A percentile compares a stretch with the other conserved stretches of the same genome.
Evolutionary conservation across 2,888 invertebrate species (phyloP).

Genomic region (Dermolepida albohirtum): DNA sequence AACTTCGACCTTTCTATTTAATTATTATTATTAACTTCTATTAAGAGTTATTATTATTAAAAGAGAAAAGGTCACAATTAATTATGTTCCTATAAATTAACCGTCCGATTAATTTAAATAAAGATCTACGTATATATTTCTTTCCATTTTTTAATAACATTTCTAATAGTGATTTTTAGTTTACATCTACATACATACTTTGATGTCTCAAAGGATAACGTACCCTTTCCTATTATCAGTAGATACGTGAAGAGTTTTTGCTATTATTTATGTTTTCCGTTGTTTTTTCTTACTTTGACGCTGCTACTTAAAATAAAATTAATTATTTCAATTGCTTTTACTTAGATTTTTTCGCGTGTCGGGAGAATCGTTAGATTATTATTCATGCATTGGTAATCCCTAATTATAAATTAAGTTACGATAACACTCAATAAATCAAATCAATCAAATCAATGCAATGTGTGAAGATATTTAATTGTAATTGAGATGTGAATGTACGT

Average conservation of each 20-base stretch:
- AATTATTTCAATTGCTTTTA: slow-evolving; percentile 11
- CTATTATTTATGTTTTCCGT: slow-evolving; percentile 15
- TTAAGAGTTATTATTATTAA: too few species aligned
- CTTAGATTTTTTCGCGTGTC: slow-evolving; percentile 18
- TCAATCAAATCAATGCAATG: too few species aligned
- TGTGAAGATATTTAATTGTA: too few species aligned
- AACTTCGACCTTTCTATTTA: too few species aligned
- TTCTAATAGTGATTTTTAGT: slow-evolving; percentile 34
- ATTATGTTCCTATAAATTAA: too few species aligned
- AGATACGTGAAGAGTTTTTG: slow-evolving; percentile 3
- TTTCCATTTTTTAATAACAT: slow-evolving; percentile 39
- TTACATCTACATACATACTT: slow-evolving; percentile 33
- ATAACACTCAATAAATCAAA: too few species aligned
- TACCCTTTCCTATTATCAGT: slow-evolving; percentile 23
- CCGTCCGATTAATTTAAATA: too few species aligned
- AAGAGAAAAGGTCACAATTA: too few species aligned
- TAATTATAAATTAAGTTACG: too few species aligned
- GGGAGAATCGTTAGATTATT: slow-evolving; percentile 26
- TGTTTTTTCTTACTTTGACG: slow-evolving; percentile 12
- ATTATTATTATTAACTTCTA: too few species aligned
- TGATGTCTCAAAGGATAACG: slow-evolving; percentile 27
- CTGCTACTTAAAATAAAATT: slow-evolving; percentile 20
- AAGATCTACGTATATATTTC: slow-evolving; percentile 2
- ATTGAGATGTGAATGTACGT: too few species aligned
- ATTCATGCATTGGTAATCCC: neutral